phyloP scores from a whole-genome alignment of 2,113 vertebrate species.

The Tympanuchus pallidicinctus region DNA sequence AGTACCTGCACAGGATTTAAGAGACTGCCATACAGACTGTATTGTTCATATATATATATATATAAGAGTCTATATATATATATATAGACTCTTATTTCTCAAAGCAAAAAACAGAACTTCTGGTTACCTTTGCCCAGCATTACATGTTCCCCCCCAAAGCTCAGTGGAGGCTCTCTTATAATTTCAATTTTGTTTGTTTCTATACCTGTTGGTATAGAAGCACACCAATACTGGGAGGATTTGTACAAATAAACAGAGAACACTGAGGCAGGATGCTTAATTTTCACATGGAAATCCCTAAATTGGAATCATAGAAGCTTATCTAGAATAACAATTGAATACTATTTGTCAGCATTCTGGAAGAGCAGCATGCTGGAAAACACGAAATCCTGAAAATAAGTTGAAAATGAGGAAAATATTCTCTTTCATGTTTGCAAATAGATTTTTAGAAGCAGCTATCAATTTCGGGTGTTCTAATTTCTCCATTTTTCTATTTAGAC shows the following conservation, averaged over 20 bases:
- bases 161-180: neutral
- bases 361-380: no score
- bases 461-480: neutral
- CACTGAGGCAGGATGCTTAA: fast-evolving
- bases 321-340: no score
- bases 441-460: neutral
- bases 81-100: neutral
- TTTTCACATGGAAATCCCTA: neutral
- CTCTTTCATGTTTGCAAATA: neutral
- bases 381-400: neutral
- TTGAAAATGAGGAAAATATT: neutral
- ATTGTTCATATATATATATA: neutral
- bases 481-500: neutral
- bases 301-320: no score
- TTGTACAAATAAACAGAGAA: neutral
- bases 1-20: neutral
- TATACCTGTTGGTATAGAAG: neutral
- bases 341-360: no score
- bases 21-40: neutral
- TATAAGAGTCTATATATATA: no score
- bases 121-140: neutral
- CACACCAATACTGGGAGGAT: neutral
- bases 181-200: neutral
- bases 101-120: neutral
- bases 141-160: neutral